These are phyloP conservation scores for Tringa solitaria DNA, from an alignment of 2,113 vertebrate species.

Conservation along the genomic window DNA sequence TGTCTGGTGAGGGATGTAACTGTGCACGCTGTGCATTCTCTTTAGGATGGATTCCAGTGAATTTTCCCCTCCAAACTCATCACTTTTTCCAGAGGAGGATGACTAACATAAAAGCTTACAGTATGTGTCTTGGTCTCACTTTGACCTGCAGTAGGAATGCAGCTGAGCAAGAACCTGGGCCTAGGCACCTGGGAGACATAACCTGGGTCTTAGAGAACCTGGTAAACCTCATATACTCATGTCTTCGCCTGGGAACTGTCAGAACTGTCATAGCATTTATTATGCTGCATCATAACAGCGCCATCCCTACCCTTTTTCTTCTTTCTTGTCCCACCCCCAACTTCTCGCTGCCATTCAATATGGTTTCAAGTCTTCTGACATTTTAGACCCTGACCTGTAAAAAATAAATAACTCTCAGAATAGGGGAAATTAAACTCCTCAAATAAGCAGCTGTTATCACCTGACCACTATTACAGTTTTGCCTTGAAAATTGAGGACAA, in stretches of 20 bases:
- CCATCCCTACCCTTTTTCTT: not conserved
- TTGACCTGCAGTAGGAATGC: not conserved
- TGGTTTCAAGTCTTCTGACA: not conserved
- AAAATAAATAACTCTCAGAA: not conserved
- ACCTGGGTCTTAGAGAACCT: not conserved
- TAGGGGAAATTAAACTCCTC: not conserved
- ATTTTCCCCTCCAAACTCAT: not conserved
- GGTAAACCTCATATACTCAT: not conserved
- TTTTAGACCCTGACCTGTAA: not conserved
- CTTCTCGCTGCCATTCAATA: not conserved
- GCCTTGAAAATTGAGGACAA: not conserved
- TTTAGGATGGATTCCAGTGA: not conserved
- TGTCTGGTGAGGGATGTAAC: not conserved
- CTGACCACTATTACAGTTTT: not conserved
- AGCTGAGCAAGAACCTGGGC: not conserved
- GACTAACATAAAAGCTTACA: not conserved
- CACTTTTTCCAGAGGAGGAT: not conserved
- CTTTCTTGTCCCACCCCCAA: not conserved
- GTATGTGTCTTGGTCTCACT: not conserved
- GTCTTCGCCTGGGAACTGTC: not conserved
- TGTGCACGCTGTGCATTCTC: not conserved
- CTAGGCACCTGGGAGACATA: not conserved
- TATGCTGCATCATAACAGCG: not conserved
- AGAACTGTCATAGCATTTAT: not conserved
- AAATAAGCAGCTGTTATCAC: not conserved